Evolutionary conservation across 2,888 invertebrate species (phyloP).

Genomic region (Xanthorhoe spadicearia): DNA sequence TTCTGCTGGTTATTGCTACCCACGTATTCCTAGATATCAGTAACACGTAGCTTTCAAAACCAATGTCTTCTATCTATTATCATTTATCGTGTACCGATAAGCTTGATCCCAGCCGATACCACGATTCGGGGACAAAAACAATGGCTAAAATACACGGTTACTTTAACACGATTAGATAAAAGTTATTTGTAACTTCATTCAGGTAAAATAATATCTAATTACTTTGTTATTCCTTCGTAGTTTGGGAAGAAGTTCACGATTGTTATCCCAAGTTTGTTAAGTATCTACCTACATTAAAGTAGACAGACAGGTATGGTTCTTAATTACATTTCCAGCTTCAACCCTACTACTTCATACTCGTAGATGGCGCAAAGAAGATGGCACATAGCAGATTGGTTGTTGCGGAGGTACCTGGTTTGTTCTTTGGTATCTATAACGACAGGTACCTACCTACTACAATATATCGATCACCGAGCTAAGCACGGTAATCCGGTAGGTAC

Average conservation of each 20-base stretch:
- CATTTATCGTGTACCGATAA: slow-evolving; percentile 48
- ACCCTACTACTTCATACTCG: too few relatives aligned
- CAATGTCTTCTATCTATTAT: slow-evolving; percentile 47
- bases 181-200: neutral
- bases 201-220: neutral
- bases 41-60: slow-evolving; percentile 47
- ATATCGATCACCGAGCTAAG: too few relatives aligned
- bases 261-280: neutral
- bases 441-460: too few relatives aligned
- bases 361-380: too few relatives aligned
- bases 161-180: slow-evolving; percentile 27
- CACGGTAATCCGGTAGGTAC: too few relatives aligned
- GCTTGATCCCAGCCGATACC: slow-evolving; percentile 45
- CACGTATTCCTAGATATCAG: neutral
- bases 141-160: slow-evolving; percentile 22
- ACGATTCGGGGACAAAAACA: slow-evolving; percentile 34
- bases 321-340: too few relatives aligned
- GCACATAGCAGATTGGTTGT: too few relatives aligned
- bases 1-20: too few relatives aligned
- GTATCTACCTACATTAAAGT: neutral
- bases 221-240: neutral
- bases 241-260: neutral
- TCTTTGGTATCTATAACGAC: too few relatives aligned
- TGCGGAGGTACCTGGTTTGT: too few relatives aligned
- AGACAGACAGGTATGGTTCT: too few relatives aligned